Base-by-base conservation (phyloP, 2,888 invertebrate species). In the Chrysolina haemoptera region DNA sequence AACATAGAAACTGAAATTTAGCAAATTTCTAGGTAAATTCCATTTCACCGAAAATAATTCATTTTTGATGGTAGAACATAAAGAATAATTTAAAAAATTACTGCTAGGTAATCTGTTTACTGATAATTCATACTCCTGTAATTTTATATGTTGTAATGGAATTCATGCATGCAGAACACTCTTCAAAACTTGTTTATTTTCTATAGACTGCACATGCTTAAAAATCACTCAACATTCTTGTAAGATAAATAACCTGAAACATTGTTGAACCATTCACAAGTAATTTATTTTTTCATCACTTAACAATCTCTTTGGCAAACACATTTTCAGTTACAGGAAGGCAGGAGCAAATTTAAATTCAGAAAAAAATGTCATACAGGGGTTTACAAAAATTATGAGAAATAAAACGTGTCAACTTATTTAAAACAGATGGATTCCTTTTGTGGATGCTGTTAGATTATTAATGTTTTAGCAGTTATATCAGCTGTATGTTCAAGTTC, bases 241-340 rank as follows among this genome's bases (percentile, higher is more conserved):
- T 8, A 43, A 50, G 50, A 50, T 50, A 50, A 50, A 50, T 50
- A 50, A 50, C n/a, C 50, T 50, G 50, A 50, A 50, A 50, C 50
- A 50, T 9, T 50, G 6, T 50, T 18, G 2, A 9, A 50, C 18
- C 50, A 50, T n/a, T 16, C 3, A 16, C n/a, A 50, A 50, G 50
- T 50, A 12, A 43, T 43, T 14, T 43, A 43, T 14, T 43, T 43
- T n/a, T 43, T 43, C 43, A 43, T 14, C 43, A 43, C 14, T 43
- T 43, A 9, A 2, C 43, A 43, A 43, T 12, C 43, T 14, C 4
- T 8, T 35, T 35, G 8, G 35, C 5, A 2, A 43, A 43, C 43
- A 43, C 43, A 12, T 14, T 43, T 43, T 43, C 1, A 35, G 0
- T 6, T 2, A 43, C 43, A 12, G 12, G 0, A 14, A 43, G 2